Evolutionary conservation across 2,888 invertebrate species (phyloP), one percentile per base, ranked within the genome.

Genomic region (Vandiemenella viatica): DNA sequence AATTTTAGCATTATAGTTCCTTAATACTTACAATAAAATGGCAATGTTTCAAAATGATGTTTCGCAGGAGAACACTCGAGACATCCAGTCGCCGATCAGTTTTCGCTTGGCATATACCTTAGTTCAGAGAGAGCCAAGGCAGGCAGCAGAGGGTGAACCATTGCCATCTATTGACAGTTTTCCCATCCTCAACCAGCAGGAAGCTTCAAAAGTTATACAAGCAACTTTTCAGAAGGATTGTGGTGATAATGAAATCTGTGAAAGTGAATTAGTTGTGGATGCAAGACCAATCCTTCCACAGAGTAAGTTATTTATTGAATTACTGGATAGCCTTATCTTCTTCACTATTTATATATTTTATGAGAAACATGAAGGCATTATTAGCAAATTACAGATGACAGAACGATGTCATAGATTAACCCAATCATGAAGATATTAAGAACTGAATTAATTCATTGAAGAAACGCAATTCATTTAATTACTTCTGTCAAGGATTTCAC

Each of bases 161-260:
- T 63, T 90, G 5, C 83, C 85, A 0, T 74, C 78, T 54, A 79
- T 86, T 40, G 80, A 83, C 57, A 74, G 79, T 55, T 85, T 82
- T 61, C 93, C 95, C 0, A 89, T 96, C 42, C 68, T 96, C 46
- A 91, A 95, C 65, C 83, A 88, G 54, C 86, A 87, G 42, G 79
- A 82, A 59, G 88, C 90, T 0, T 77, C 82, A 22, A 79, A 81
- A 52, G 73, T 79, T 23, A 89, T 91, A 61, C 77, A 82, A 58
- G 91, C 88, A 0, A 83, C 80, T 42, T 90, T 92, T 72, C 79
- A 89, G 55, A 93, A 92, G 64, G 89, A 92, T 62, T 95, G 95
- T 60, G 93, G 92, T 0, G 69, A 74, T 0, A 88, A 93, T 61
- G 88, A 88, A 57, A 71, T 84, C 17, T 96, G 95, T 62, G 78